Evolutionary conservation across 1,140 invertebrate genomes (phyloP), one percentile per base, ranked within the genome.

Genomic region (Aphelinus certus): DNA sequence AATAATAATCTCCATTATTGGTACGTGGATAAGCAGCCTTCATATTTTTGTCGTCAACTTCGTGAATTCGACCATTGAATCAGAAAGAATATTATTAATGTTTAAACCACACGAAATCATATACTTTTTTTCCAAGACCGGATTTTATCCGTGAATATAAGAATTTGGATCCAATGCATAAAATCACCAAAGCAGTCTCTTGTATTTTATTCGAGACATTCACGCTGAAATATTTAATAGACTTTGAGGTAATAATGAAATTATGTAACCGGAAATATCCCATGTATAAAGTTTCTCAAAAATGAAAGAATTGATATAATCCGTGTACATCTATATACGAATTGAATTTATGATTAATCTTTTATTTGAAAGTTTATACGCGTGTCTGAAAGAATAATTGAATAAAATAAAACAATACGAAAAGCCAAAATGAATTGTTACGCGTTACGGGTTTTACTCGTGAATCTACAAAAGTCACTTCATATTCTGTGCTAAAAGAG

Each of bases 401-500:
- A 77, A 78, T 77, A 70, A 72, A 65, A 69, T 7, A 67, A 3
- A 77, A 67, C 65, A 83, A 83, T 79, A 81, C 75, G 77, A 76
- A 71, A 80, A 85, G 83, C 85, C 85, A 84, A 87, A 86, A 85
- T 78, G 81, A 87, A 87, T 86, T 87, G 85, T 88, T 88, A 80
- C 85, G 81, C 74, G 77, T 84, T 81, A 80, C 55, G 80, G 79
- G 79, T 83, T 83, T 83, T 82, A 81, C 81, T 83, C 77, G 79
- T 81, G 75, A 75, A 77, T 77, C 70, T 6, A 65, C 46, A 58
- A 42, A 47, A 7, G 73, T 57, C 68, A 73, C 49, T 67, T 67
- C 47, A 7, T 6, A 64, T 48, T 64, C 48, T 57, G 2, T 75
- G 26, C 26, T 26, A 26, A 26, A 26, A 26, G 26, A 26, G 26